Conservation (phyloP, 2,113 vertebrate species). For the Lepidothrix coronata region DNA sequence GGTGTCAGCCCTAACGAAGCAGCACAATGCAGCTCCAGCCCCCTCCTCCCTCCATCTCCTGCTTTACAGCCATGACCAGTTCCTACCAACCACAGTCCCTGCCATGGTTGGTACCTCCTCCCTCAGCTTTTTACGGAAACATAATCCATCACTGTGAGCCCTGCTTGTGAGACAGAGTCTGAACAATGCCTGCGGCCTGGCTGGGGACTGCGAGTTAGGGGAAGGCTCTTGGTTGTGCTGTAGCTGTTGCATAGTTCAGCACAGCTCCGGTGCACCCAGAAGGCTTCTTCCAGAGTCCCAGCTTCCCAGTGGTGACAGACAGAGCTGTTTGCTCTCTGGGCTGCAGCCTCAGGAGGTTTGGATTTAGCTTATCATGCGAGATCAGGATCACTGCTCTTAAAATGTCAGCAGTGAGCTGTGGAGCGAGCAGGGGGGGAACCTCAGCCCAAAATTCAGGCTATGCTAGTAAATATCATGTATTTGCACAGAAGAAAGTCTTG, state of each 20-base stretch:
- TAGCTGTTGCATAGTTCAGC: neutral
- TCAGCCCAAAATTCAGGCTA: neutral
- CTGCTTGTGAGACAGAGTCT: neutral
- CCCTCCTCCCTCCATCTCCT: slow-evolving; percentile 1
- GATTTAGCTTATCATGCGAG: neutral
- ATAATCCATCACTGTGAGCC: neutral
- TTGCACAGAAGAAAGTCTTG: neutral
- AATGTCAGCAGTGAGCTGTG: neutral
- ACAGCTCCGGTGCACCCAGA: neutral
- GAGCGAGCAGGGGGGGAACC: neutral
- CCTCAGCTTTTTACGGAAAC: neutral
- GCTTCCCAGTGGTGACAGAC: neutral
- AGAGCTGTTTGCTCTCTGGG: neutral
- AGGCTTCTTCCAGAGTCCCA: neutral
- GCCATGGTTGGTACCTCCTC: neutral
- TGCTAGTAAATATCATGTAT: neutral
- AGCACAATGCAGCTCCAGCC: neutral
- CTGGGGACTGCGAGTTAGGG: neutral
- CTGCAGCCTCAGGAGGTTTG: neutral
- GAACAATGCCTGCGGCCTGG: neutral
- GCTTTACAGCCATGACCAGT: neutral
- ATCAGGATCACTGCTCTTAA: neutral
- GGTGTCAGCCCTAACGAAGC: neutral
- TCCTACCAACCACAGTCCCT: neutral
- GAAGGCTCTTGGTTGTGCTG: neutral